Evolutionary conservation across 1,140 invertebrate species (phyloP), one percentile per base, ranked within the genome.

Genomic region (Bombus cullumanus): DNA sequence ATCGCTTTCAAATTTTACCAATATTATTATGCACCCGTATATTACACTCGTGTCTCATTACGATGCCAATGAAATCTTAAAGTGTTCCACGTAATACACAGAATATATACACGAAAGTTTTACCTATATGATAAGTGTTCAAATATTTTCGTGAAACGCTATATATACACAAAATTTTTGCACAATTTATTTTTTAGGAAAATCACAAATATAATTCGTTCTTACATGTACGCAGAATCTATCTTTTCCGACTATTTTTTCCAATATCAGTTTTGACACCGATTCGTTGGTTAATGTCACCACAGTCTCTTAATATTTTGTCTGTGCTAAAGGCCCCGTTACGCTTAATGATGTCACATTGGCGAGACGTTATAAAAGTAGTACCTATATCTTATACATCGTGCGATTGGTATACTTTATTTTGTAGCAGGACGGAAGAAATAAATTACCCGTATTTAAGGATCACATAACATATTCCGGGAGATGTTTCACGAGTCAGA

Each of bases 361-460:
- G 25, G 43, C 31, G 68, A 15, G 18, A 12, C 15, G 78, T 81
- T 81, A 37, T 64, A 66, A 81, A 80, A 72, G 34, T 43, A 73
- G 3, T 12, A 62, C 12, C 28, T 28, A n/a, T 28, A n/a, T n/a
- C 2, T 25, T 66, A 57, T 73, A 47, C 37, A 53, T 39, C 37
- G 37, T 64, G 6, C 69, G 69, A 53, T 47, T 31, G 69, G 78
- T 66, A 39, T 31, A n/a, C 59, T 57, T 74, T 85, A 85, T 80
- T 85, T 66, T 37, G 41, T 22, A 22, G 18, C 53, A 39, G 37
- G 1, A 37, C 79, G 79, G 59, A 74, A 69, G 79, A 75, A 82
- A 82, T 86, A 86, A 86, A 86, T 86, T 75, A 72, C 59, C 62
- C 79, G 39, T 41, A 73, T 39, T 85, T 85, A 73, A 74, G 78